Base-by-base conservation (phyloP, 2,797 vertebrate genomes). In the Gobio occitaniae region DNA sequence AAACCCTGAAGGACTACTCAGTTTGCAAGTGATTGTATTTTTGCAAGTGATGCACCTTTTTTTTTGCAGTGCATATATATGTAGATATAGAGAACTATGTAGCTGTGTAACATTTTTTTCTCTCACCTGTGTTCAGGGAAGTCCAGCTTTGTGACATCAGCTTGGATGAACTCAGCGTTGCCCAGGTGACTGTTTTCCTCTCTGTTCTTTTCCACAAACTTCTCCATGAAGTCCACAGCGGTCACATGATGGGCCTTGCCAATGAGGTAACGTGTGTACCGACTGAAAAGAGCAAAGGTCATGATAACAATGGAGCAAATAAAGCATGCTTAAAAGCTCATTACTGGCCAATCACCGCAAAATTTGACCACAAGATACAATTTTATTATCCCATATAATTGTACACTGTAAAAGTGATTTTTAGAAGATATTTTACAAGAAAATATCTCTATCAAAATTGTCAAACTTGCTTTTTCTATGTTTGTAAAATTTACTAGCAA, bases 161-260 rank as follows among this genome's bases (percentile, higher is more conserved):
- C 95, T 87, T 96, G 96, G 59, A 96, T 83, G 87, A 97, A 96
- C 4, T 89, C 86, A 11, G 86, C 91, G 1, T 96, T 97, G 48
- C 91, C 90, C 56, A 94, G 93, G 89, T 95, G 93, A 88, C 95
- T 90, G 59, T 97, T 96, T 8, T 90, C 78, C 84, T 93, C 75
- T 63, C 88, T 92, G 93, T 97, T 97, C 88, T 89, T 95, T 88
- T 93, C 91, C 78, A 96, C 88, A 88, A 97, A 96, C 50, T 91
- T 96, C 83, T 95, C 91, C 96, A 97, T 97, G 91, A 97, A 97
- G 91, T 97, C 96, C 88, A 97, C 96, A 0, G 96, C 95, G 0
- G 94, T 96, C 90, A 96, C 95, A 10, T 95, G 95, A 75, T 17
- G 81, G 1, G 95, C 96, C 19, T 84, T 86, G 54, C 94, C 92